A percentile compares a stretch with the other conserved stretches of the same genome.
Conservation (phyloP, 2,797 vertebrate species). For the Brachyalestes nurse region DNA sequence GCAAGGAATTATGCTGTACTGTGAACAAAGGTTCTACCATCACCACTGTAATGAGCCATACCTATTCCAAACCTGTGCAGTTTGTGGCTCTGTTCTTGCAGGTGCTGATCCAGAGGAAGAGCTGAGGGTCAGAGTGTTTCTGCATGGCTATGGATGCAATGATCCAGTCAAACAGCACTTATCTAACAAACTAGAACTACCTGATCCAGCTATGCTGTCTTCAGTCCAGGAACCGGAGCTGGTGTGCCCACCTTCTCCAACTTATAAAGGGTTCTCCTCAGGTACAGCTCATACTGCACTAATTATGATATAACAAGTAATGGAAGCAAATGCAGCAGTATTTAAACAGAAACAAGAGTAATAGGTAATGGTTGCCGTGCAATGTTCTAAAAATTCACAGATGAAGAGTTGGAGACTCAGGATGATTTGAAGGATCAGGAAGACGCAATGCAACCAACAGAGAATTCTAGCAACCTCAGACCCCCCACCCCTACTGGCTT, state of each 20-base stretch:
- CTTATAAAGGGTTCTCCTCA: slow-evolving; percentile 45
- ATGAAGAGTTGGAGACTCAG: slow-evolving; percentile 72
- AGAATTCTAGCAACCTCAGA: slow-evolving; percentile 66
- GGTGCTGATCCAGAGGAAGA: slow-evolving; percentile 51
- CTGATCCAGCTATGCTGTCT: slow-evolving; percentile 45
- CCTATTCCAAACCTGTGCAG: neutral
- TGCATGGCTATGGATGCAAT: slow-evolving; percentile 58
- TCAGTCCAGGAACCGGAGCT: slow-evolving; percentile 67
- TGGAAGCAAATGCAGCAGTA: no score
- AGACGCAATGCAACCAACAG: slow-evolving; percentile 57
- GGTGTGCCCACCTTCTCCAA: slow-evolving; percentile 33
- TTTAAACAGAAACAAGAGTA: neutral
- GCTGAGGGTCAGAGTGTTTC: slow-evolving; percentile 58
- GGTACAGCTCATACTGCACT: slow-evolving; percentile 18
- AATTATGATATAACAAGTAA: no score
- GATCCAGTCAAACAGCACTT: slow-evolving; percentile 68
- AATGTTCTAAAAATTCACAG: slow-evolving; percentile 35
- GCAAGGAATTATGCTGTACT: no score
- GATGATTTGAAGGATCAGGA: slow-evolving; percentile 57
- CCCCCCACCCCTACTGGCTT: slow-evolving; percentile 78
- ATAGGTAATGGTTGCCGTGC: neutral
- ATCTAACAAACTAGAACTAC: slow-evolving; percentile 57
- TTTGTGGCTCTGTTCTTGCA: neutral
- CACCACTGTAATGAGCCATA: no score
- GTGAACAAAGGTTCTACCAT: no score